phyloP scores from a whole-genome alignment of 2,113 vertebrate species.

The Megaleporinus macrocephalus region DNA sequence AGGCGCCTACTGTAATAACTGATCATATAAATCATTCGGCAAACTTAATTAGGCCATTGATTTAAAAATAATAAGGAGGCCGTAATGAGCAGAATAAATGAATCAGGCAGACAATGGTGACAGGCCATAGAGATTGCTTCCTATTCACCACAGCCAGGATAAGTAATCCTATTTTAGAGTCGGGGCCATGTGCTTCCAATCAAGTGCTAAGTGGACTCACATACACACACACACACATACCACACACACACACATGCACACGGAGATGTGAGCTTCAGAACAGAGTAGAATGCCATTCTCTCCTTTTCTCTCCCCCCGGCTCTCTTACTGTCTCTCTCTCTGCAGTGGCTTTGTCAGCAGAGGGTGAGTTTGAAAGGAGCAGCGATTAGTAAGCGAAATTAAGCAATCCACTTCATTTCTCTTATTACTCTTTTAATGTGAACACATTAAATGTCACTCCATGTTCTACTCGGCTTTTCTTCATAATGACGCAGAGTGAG shows the following conservation, averaged over 20 bases:
- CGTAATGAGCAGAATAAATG: conserved; percentile 43
- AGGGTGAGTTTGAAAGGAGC: neutral
- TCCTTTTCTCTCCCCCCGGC: neutral
- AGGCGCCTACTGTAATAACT: conserved; percentile 6
- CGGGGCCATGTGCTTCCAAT: conserved; percentile 35
- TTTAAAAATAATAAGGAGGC: conserved; percentile 52
- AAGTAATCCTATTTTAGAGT: conserved; percentile 40
- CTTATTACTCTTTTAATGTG: conserved; percentile 23
- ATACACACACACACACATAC: conserved; percentile 9
- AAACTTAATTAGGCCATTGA: conserved; percentile 54
- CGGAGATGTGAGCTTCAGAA: neutral
- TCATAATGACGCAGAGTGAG: conserved; percentile 1
- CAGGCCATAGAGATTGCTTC: conserved; percentile 15
- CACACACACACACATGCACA: conserved; percentile 1
- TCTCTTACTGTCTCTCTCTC: neutral
- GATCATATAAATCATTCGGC: conserved; percentile 48
- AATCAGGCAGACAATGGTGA: conserved; percentile 13
- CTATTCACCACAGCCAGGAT: conserved; percentile 23
- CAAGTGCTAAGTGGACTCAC: conserved; percentile 9
- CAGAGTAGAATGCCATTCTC: neutral
- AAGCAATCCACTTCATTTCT: conserved; percentile 26
- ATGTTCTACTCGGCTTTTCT: neutral
- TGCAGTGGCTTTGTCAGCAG: neutral
- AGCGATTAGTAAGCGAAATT: conserved; percentile 8
- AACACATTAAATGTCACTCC: conserved; percentile 32